Base-by-base conservation (phyloP, 2,113 vertebrate species). In the Eulemur macaco region DNA sequence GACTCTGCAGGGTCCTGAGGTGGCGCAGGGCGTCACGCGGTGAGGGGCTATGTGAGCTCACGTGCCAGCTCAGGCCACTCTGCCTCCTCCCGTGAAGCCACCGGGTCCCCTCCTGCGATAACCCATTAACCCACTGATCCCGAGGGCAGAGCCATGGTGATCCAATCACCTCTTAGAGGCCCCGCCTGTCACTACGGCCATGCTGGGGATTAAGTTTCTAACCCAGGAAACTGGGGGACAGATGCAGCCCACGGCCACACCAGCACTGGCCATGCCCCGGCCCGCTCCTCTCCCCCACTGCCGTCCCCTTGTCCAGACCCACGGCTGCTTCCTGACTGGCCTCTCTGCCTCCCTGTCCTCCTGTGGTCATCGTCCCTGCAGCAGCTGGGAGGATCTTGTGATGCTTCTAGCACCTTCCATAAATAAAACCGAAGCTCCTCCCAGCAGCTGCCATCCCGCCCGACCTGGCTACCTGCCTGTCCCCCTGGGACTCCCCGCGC, bases 351-450 rank as follows among this genome's bases (percentile, higher is more conserved):
- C 34, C 82, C 27, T 21, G 14, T 27, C 12, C 6, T 2, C 58
- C 31, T 8, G 1, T 6, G 8, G 50, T 86, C 60, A 21, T 52
- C 7, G 31, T 66, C 47, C 21, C 21, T 1, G 23, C 23, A 42
- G 84, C 50, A 54, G 34, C 63, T 34, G 21, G 21, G 37, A 20
- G 15, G 29, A 15, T 14, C 54, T 34, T 31, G 29, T 15, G 17
- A 54, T 20, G 20, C 21, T 74, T 34, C 86, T 52, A 15, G 0
- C 2, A 23, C 23, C 54, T 60, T 39, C 86, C 56, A 0, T 1
- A 21, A 15, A 29, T 18, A 37, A 3, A n/a, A 20, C 8, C 0
- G 39, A 0, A 0, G 0, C 2, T 2, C 31, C 8, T 52, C 18
- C 52, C 25, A 10, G 1, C 3, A 27, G 54, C 27, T 5, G 0